Conservation (phyloP, 2,113 vertebrate genomes). For the Capreolus pygargus region DNA sequence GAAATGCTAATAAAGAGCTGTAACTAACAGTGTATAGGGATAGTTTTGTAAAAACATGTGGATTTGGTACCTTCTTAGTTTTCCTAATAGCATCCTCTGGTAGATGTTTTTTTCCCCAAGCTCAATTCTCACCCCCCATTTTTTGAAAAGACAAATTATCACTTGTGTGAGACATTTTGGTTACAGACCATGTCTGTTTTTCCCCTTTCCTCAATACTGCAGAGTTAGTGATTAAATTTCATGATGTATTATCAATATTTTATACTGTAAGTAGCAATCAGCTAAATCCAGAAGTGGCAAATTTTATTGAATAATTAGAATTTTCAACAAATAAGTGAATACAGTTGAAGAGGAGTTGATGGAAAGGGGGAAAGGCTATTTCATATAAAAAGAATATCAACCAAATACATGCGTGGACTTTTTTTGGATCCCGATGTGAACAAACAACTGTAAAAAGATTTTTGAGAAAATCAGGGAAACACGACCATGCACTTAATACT, state of each 20-base stretch:
- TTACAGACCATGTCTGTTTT: neutral
- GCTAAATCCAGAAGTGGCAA: neutral
- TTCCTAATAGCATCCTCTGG: neutral
- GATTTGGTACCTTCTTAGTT: neutral
- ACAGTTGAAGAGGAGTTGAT: neutral
- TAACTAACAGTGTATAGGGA: neutral
- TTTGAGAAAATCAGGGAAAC: neutral
- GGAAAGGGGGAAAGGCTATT: neutral
- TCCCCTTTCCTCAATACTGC: neutral
- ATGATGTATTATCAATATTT: neutral
- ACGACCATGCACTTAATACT: neutral
- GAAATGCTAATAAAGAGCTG: neutral
- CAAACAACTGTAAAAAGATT: neutral
- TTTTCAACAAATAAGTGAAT: neutral
- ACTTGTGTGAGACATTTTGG: neutral
- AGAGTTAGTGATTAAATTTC: conserved; percentile 8
- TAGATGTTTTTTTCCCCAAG: neutral
- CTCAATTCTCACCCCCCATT: neutral
- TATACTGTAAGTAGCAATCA: neutral
- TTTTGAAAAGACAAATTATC: neutral
- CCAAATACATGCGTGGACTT: neutral
- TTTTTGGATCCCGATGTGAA: neutral
- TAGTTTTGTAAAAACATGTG: conserved; percentile 18
- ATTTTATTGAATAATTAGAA: conserved; percentile 1
- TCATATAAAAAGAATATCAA: neutral